A percentile compares a stretch with the other conserved stretches of the same genome.
Conservation (phyloP, 1,140 invertebrate genomes). For the Drosophila tsacasi region DNA sequence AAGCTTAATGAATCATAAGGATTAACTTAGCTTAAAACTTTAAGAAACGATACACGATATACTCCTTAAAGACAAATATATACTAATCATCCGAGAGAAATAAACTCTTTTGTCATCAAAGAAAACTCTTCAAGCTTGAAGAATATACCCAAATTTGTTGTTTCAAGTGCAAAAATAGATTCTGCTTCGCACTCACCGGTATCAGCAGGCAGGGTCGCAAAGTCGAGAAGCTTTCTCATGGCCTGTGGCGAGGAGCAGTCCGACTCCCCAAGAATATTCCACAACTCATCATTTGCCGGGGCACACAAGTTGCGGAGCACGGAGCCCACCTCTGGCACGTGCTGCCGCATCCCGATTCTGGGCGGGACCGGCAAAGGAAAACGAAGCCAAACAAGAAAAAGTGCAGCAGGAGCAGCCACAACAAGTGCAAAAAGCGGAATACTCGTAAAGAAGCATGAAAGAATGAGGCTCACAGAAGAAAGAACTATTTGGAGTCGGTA, state of each 20-base stretch:
- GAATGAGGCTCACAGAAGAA: constrained; percentile 56
- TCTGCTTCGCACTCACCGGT: constrained; percentile 4
- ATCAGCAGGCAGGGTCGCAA: constrained; percentile 36
- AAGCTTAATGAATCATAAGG: background rate
- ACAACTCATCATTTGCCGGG: constrained; percentile 49
- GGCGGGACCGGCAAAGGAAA: constrained; percentile 17
- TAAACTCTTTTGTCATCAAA: background rate
- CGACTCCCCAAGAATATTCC: constrained; percentile 40
- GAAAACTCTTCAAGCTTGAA: background rate
- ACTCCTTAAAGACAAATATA: background rate
- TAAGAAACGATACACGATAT: background rate
- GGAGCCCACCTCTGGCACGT: constrained; percentile 62
- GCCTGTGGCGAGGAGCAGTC: constrained; percentile 4
- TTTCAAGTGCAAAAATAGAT: constrained; percentile 20
- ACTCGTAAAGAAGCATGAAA: constrained; percentile 56
- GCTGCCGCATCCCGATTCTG: constrained; percentile 34
- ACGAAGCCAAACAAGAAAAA: constrained; percentile 39
- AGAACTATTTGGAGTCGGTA: constrained; percentile 77
- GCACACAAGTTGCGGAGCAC: constrained; percentile 19
- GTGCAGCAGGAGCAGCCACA: constrained; percentile 30
- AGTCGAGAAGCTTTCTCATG: constrained; percentile 34
- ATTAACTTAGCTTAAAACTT: background rate
- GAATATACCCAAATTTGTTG: background rate
- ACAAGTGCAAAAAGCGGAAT: constrained; percentile 50
- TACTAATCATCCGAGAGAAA: no score